Base-by-base conservation (phyloP, 2,113 vertebrate species). In the Scolopax mira region DNA sequence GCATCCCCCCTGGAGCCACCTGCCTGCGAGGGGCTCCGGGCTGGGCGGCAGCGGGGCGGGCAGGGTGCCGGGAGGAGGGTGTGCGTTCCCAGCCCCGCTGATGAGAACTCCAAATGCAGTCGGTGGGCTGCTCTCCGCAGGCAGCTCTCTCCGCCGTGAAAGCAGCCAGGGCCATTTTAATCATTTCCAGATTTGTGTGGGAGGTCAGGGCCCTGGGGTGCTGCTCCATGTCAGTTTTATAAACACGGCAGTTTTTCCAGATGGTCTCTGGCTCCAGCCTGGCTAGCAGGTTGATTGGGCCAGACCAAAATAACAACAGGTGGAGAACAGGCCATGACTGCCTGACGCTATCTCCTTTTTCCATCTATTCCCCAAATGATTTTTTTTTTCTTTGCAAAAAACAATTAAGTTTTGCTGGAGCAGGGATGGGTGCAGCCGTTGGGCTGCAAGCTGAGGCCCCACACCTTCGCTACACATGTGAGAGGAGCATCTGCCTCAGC, bases 241-340 rank as follows among this genome's bases (percentile, higher is more conserved):
- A 99, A 99, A 99, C 99, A 99, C 98, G 98, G 98, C 98, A 99
- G 98, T 98, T 98, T 99, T 99, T 99, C 99, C 99, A 99, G 99
- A 99, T 99, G 99, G 99, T 97, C 98, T 98, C 99, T 99, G 99
- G 99, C 99, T 99, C 99, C 99, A 99, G 99, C 98, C 99, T 99
- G 99, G 99, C 99, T 99, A 99, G 99, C 99, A 99, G 99, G 99
- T 99, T 99, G 99, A 99, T 98, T 98, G 99, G 98, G 98, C 96
- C 96, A 81, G 93, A 98, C 98, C 98, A 98, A 98, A 99, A 99
- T 97, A 99, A 99, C 99, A 99, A 99, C 99, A 99, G 99, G 99
- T 99, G 99, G 99, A 99, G 99, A 98, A 98, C 99, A 99, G 99
- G 98, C 99, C 94, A 85, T 85, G 94, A 90, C 96, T 96, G 95